phyloP scores from a whole-genome alignment of 1,140 invertebrate genomes.

The Pissodes strobi region DNA sequence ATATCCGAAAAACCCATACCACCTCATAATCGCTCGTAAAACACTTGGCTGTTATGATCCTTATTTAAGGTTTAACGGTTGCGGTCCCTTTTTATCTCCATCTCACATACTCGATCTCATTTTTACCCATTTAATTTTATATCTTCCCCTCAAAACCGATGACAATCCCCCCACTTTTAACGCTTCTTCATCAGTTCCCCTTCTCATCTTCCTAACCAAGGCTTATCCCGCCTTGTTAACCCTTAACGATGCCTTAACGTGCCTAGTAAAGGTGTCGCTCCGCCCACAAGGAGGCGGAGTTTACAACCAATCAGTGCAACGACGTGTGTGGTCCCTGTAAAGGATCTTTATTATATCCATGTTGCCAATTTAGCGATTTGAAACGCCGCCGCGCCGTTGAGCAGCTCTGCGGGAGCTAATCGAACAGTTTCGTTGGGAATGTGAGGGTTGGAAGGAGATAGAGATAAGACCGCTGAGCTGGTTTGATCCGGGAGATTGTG shows the following conservation, averaged over 20 bases:
- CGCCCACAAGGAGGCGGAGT: neutral
- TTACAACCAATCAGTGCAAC: constrained; percentile 22
- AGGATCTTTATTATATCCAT: constrained; percentile 29
- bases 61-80: constrained; percentile 25
- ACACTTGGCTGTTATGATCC: constrained; percentile 24
- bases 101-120: constrained; percentile 13
- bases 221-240: constrained; percentile 8
- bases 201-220: no score
- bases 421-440: constrained; percentile 18
- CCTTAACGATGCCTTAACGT: neutral
- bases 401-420: constrained; percentile 23
- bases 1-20: constrained; percentile 21
- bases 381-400: constrained; percentile 21
- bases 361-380: constrained; percentile 32
- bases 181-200: neutral
- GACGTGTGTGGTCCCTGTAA: constrained; percentile 33
- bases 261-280: neutral
- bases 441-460: constrained; percentile 17
- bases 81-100: constrained; percentile 25
- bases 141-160: constrained; percentile 14
- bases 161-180: neutral
- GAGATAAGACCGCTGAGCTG: constrained; percentile 10
- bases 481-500: neutral
- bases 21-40: constrained; percentile 32
- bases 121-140: constrained; percentile 9